phyloP scores from a whole-genome alignment of 1,140 invertebrate genomes.

The Caenorhabditis brenneri region DNA sequence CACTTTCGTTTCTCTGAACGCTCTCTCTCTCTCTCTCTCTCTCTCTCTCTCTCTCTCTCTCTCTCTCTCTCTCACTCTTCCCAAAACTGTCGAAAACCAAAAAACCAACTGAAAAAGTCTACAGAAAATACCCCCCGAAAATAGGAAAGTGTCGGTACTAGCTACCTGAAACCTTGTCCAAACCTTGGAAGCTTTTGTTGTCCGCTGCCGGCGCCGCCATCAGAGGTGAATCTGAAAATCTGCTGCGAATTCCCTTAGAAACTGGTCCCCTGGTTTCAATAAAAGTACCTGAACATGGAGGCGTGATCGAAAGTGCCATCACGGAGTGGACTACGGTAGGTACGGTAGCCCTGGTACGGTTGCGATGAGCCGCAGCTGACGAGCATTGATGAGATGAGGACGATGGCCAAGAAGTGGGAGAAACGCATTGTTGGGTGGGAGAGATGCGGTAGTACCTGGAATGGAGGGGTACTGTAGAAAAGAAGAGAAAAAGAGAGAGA shows the following conservation, averaged over 20 bases:
- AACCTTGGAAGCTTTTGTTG: conserved; percentile 26
- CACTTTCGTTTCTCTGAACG: too few species aligned
- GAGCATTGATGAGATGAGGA: background rate
- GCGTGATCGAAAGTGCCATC: conserved; percentile 24
- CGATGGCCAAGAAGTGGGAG: background rate
- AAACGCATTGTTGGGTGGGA: background rate
- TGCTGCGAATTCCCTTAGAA: background rate
- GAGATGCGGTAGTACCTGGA: background rate
- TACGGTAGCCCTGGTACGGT: background rate
- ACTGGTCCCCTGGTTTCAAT: too few species aligned
- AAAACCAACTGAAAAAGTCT: background rate
- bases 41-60: too few species aligned
- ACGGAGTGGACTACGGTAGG: conserved; percentile 29
- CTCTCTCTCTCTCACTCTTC: too few species aligned
- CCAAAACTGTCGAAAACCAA: background rate
- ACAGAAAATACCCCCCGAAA: background rate
- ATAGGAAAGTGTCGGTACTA: conserved; percentile 29
- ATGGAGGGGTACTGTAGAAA: background rate
- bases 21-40: too few species aligned
- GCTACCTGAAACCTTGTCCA: conserved; percentile 35
- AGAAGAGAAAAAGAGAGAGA: background rate
- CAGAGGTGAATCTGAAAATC: conserved; percentile 10
- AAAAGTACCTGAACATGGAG: conserved; percentile 13
- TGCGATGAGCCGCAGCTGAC: background rate
- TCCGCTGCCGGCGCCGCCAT: background rate